A percentile compares a stretch with the other conserved stretches of the same genome.
Conservation (phyloP, 2,797 vertebrate genomes). For the Fistularia commersonii region DNA sequence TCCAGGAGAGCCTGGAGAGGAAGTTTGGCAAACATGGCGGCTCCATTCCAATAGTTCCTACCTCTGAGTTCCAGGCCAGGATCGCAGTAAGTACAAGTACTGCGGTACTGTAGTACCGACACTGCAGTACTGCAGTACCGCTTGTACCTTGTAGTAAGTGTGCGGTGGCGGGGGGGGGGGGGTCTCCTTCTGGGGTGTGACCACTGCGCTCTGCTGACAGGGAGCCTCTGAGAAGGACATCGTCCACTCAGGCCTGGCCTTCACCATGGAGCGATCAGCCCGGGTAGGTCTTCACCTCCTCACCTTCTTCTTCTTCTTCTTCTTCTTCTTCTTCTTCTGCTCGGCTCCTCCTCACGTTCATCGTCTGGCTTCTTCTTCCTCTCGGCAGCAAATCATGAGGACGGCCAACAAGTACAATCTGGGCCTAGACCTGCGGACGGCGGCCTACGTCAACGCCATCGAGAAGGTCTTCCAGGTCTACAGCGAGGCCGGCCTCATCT, state of each 20-base stretch:
- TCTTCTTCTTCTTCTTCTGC: background rate
- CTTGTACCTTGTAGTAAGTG: too few relatives aligned
- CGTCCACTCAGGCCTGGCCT: constrained; percentile 94
- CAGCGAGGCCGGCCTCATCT: constrained; percentile 88
- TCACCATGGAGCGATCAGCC: constrained; percentile 96
- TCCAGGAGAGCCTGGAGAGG: constrained; percentile 96
- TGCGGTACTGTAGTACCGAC: background rate
- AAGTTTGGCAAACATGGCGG: constrained; percentile 97
- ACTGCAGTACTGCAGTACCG: background rate
- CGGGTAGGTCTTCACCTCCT: constrained; percentile 71
- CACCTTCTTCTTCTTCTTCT: background rate
- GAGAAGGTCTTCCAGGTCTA: constrained; percentile 98
- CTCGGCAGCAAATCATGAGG: constrained; percentile 77
- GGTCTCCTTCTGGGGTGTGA: background rate
- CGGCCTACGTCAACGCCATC: constrained; percentile 96
- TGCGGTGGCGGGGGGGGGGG: too few relatives aligned
- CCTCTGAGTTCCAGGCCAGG: constrained; percentile 92
- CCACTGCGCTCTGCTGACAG: constrained; percentile 55
- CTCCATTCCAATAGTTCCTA: constrained; percentile 88
- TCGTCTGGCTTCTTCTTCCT: background rate
- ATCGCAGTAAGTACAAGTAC: constrained; percentile 83
- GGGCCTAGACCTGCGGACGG: constrained; percentile 92
- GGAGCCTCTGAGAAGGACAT: constrained; percentile 98
- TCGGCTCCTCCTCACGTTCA: background rate
- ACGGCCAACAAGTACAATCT: constrained; percentile 93